Percentiles rank a stretch among this genome's conserved stretches.
phyloP scores from a whole-genome alignment of 2,888 invertebrate genomes.

The Lasioglossum zephyrum region DNA sequence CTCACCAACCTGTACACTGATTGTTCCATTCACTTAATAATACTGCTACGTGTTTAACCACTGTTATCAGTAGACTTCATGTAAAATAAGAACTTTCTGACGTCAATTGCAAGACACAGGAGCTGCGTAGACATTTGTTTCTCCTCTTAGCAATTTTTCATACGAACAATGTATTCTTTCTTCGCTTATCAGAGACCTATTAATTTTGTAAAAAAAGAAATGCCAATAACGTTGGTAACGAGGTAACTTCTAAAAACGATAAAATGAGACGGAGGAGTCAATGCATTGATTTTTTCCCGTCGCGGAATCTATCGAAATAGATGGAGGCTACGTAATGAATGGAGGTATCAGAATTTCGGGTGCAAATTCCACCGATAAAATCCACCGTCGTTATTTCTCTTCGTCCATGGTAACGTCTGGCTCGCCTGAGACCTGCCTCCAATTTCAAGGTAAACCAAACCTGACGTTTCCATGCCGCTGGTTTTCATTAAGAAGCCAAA shows the following conservation, averaged over 20 bases:
- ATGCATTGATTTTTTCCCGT: not conserved
- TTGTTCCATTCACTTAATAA: not conserved
- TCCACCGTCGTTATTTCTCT: constrained; percentile 39
- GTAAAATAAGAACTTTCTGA: not conserved
- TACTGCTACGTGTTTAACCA: not conserved
- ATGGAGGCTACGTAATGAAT: not conserved
- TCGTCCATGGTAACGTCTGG: constrained; percentile 45
- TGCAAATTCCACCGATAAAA: constrained; percentile 37
- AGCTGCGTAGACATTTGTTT: not conserved
- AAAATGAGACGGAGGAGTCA: not conserved
- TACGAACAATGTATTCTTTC: not conserved
- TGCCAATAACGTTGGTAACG: not conserved
- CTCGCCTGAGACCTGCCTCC: constrained; percentile 62
- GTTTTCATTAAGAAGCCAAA: constrained; percentile 73
- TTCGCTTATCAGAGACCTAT: too few relatives aligned
- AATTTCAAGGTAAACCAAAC: constrained; percentile 72
- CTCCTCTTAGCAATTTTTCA: not conserved
- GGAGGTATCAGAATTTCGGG: constrained; percentile 42
- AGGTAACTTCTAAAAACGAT: not conserved
- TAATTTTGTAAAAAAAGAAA: not conserved
- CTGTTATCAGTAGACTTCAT: not conserved
- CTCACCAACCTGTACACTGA: not conserved
- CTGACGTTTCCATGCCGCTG: constrained; percentile 72
- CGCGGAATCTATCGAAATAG: not conserved
- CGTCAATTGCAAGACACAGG: too few relatives aligned